Percentiles rank a stretch among this genome's conserved stretches.
These are phyloP conservation scores for Lytechinus pictus DNA, from an alignment of 35 echinoderm and acorn worm species.

Conservation along the genomic window DNA sequence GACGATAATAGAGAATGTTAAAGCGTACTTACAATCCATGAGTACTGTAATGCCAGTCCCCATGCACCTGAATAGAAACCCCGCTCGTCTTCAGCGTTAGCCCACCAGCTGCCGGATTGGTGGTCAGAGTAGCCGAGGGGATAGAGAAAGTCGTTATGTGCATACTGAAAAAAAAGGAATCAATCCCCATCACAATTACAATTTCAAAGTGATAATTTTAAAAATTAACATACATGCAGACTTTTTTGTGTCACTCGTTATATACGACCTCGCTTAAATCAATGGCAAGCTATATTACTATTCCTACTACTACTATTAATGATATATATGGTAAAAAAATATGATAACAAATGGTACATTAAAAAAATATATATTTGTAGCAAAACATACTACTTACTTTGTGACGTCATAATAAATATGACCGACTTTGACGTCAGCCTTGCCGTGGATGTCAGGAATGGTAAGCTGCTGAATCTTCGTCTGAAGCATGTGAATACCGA, in stretches of 20 bases:
- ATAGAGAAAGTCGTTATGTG: not conserved
- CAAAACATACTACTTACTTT: not conserved
- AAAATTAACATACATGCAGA: too few species aligned
- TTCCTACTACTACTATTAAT: too few species aligned
- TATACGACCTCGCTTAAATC: too few species aligned
- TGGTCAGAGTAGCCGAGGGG: not conserved
- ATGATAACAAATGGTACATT: too few species aligned
- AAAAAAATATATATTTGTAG: too few species aligned
- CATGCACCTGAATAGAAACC: not conserved
- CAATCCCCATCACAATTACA: too few species aligned
- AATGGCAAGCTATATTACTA: too few species aligned
- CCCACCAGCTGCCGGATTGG: not conserved
- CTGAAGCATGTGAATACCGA: constrained; percentile 16
- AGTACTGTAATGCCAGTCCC: not conserved
- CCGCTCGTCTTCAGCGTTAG: constrained; percentile 24
- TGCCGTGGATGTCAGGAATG: constrained; percentile 23
- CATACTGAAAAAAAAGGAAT: not conserved
- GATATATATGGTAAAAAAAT: too few species aligned
- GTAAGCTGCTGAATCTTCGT: not conserved
- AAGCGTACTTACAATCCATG: not conserved
- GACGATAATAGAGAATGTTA: not conserved
- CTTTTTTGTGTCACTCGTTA: too few species aligned
- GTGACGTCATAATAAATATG: constrained; percentile 7
- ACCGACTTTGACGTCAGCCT: not conserved
- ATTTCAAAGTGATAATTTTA: too few species aligned